A percentile compares a stretch with the other conserved stretches of the same genome.
Conservation (phyloP, 2,888 invertebrate genomes). For the Tetramorium bicarinatum region DNA sequence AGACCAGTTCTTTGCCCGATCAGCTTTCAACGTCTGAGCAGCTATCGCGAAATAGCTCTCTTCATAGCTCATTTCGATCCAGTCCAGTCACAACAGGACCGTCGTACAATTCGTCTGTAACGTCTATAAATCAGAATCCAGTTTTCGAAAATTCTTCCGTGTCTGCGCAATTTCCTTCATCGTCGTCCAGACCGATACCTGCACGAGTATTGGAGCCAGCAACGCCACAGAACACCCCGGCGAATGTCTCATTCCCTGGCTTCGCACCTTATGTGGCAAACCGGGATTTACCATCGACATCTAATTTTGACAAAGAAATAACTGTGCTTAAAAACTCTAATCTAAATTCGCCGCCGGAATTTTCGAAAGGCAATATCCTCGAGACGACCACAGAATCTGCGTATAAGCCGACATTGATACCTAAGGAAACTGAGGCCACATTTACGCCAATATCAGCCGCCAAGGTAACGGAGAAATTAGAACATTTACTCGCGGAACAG, state of each 20-base stretch:
- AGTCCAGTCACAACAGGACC: constrained; percentile 69
- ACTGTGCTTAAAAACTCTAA: background rate
- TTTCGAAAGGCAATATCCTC: background rate
- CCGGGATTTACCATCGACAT: constrained; percentile 39
- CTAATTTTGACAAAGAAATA: constrained; percentile 37
- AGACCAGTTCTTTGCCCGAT: constrained; percentile 64
- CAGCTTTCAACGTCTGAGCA: constrained; percentile 63
- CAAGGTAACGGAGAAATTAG: constrained; percentile 82
- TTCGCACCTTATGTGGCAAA: constrained; percentile 70
- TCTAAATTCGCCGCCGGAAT: background rate
- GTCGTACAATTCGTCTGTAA: background rate
- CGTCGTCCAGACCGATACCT: constrained; percentile 79
- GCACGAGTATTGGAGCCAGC: constrained; percentile 77
- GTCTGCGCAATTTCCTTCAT: constrained; percentile 39
- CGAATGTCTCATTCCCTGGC: constrained; percentile 77
- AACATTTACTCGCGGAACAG: constrained; percentile 80
- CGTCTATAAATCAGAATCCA: constrained; percentile 50
- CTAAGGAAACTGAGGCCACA: constrained; percentile 48
- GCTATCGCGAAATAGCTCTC: constrained; percentile 70
- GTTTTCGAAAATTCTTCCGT: constrained; percentile 46
- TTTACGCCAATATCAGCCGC: constrained; percentile 81
- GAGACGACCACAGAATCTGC: constrained; percentile 21
- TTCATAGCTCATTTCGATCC: constrained; percentile 75
- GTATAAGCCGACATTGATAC: background rate
- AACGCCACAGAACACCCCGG: constrained; percentile 84